phyloP scores from a whole-genome alignment of 2,797 vertebrate species.

The Pseudochirops corinnae region DNA sequence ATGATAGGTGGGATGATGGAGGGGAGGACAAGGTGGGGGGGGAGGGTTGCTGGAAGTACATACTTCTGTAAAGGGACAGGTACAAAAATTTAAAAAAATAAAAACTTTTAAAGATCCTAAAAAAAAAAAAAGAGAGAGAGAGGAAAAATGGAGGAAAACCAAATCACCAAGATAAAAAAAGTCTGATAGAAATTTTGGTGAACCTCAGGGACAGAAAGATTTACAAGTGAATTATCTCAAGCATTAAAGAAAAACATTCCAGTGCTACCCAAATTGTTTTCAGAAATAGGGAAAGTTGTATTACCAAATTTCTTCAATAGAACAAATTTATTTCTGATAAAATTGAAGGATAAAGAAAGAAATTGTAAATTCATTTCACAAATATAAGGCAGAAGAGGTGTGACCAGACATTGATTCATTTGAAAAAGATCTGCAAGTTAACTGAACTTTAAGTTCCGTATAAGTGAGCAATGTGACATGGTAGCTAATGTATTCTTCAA shows the following conservation, averaged over 20 bases:
- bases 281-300: not conserved
- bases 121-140: too few species aligned
- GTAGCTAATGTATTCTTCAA: not conserved
- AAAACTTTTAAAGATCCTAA: too few species aligned
- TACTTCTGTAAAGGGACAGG: too few species aligned
- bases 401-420: not conserved
- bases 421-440: not conserved
- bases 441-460: not conserved
- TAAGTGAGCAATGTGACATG: not conserved
- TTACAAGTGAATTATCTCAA: not conserved
- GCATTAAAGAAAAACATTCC: not conserved
- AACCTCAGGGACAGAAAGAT: not conserved
- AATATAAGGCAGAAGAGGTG: too few species aligned
- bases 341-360: not conserved
- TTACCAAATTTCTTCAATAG: too few species aligned
- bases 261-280: not conserved
- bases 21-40: too few species aligned
- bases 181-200: not conserved
- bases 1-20: too few species aligned
- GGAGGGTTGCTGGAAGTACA: too few species aligned
- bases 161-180: not conserved
- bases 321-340: not conserved
- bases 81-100: too few species aligned
- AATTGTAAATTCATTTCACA: not conserved
- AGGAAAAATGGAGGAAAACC: not conserved